A percentile compares a stretch with the other conserved stretches of the same genome.
Conservation (phyloP, 2,888 invertebrate genomes). For the Acleris holmiana region DNA sequence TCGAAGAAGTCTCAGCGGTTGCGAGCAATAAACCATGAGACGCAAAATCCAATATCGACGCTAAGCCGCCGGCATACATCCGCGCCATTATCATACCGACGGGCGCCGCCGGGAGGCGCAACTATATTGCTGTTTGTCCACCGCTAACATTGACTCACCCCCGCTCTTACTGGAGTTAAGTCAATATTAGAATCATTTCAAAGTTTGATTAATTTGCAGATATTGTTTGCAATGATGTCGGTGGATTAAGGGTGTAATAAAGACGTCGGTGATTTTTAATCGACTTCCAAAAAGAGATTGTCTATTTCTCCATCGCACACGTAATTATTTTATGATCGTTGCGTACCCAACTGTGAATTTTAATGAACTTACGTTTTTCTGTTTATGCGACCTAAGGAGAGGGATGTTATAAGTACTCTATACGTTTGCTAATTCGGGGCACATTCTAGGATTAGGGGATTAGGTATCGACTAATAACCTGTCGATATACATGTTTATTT, state of each 20-base stretch:
- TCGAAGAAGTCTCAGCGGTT: background rate
- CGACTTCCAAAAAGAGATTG: too few relatives aligned
- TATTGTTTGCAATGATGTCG: conserved; percentile 80
- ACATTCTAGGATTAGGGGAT: too few relatives aligned
- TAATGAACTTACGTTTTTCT: too few relatives aligned
- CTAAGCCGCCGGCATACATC: conserved; percentile 64
- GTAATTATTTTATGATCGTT: too few relatives aligned
- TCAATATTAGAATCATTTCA: conserved; percentile 83
- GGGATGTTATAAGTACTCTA: too few relatives aligned
- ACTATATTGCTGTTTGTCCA: conserved; percentile 80
- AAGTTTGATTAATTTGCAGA: conserved; percentile 83
- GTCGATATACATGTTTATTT: too few relatives aligned
- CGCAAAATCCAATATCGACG: conserved; percentile 57
- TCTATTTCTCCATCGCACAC: background rate
- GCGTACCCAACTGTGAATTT: too few relatives aligned
- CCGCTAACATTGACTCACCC: conserved; percentile 69
- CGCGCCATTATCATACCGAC: conserved; percentile 77
- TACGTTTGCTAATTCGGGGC: too few relatives aligned
- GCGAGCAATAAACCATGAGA: conserved; percentile 39
- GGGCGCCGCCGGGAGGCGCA: conserved; percentile 66
- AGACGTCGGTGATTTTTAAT: background rate
- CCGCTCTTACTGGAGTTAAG: conserved; percentile 81
- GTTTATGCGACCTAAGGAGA: too few relatives aligned
- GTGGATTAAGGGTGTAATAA: conserved; percentile 54
- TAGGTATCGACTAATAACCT: too few relatives aligned